phyloP scores from a whole-genome alignment of 92 coral and sea anemone species.

The Nematostella vectensis region DNA sequence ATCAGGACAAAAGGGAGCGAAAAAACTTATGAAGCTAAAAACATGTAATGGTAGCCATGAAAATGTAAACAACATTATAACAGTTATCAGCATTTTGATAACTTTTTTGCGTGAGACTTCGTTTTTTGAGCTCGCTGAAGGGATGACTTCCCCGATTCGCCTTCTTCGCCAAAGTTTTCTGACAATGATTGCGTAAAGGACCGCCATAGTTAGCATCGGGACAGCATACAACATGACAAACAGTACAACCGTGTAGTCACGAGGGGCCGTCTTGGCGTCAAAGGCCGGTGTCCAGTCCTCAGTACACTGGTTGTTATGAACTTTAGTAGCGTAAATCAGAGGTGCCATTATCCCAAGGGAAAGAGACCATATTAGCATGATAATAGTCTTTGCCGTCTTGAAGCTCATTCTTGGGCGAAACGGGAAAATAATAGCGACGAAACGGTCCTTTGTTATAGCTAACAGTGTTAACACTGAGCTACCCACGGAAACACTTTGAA shows the following conservation, averaged over 20 bases:
- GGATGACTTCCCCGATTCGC: conserved; percentile 43
- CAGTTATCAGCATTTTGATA: conserved; percentile 68
- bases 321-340: conserved; percentile 47
- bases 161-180: conserved; percentile 63
- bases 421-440: conserved; percentile 68
- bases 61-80: conserved; percentile 45
- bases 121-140: conserved; percentile 30
- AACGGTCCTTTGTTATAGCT: conserved; percentile 72
- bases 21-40: conserved; percentile 51
- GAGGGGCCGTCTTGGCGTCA: conserved; percentile 39
- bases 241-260: conserved; percentile 59
- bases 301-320: conserved; percentile 19
- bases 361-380: conserved; percentile 35
- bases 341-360: conserved; percentile 66
- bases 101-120: conserved; percentile 54
- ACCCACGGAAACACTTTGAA: conserved; percentile 68
- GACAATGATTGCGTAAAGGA: conserved; percentile 50
- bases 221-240: conserved; percentile 51
- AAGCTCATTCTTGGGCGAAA: conserved; percentile 43
- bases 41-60: conserved; percentile 76
- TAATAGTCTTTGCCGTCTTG: conserved; percentile 39
- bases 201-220: conserved; percentile 59
- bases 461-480: conserved; percentile 73
- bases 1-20: conserved; percentile 53
- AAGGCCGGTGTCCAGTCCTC: conserved; percentile 73